Percentiles rank a stretch among this genome's conserved stretches.
These are phyloP conservation scores for Rhinoptilus africanus DNA, from an alignment of 2,113 vertebrate species.

Conservation along the genomic window DNA sequence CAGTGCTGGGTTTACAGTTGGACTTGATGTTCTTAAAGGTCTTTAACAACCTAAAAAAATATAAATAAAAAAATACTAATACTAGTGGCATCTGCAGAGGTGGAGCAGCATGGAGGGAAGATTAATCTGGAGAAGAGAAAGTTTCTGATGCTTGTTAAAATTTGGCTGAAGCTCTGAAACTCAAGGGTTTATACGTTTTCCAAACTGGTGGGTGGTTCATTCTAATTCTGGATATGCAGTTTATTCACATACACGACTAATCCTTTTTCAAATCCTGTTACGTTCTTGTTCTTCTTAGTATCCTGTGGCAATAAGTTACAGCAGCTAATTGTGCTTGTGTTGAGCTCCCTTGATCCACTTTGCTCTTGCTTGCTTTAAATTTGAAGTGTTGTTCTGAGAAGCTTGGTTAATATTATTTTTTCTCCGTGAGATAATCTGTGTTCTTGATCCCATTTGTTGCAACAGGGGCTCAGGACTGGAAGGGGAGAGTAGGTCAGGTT, in stretches of 20 bases:
- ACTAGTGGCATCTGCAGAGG: neutral
- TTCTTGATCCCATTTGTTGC: neutral
- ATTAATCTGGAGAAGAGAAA: neutral
- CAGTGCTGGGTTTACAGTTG: neutral
- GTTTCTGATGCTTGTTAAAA: conserved; percentile 29
- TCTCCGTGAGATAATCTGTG: neutral
- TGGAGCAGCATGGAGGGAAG: neutral
- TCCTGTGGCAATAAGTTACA: conserved; percentile 67
- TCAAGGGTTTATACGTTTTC: conserved; percentile 7
- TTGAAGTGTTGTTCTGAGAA: conserved; percentile 19
- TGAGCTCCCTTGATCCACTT: conserved; percentile 63
- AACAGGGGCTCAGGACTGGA: neutral
- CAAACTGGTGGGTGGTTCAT: conserved; percentile 30
- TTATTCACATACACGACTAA: conserved; percentile 62
- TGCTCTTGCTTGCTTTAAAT: conserved; percentile 44
- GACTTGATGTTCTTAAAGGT: neutral
- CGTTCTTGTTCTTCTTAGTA: conserved; percentile 58
- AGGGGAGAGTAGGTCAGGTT: neutral
- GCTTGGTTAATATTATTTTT: neutral
- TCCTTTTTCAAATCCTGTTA: conserved; percentile 60
- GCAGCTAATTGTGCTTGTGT: conserved; percentile 54
- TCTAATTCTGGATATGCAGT: conserved; percentile 56
- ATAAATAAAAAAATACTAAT: neutral
- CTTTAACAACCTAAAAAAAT: neutral
- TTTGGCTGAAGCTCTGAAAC: conserved; percentile 19